Percentiles rank a stretch among this genome's conserved stretches.
These are phyloP conservation scores for Lordiphosa andalusiaca DNA, from an alignment of 2,888 invertebrate species.

Conservation along the genomic window DNA sequence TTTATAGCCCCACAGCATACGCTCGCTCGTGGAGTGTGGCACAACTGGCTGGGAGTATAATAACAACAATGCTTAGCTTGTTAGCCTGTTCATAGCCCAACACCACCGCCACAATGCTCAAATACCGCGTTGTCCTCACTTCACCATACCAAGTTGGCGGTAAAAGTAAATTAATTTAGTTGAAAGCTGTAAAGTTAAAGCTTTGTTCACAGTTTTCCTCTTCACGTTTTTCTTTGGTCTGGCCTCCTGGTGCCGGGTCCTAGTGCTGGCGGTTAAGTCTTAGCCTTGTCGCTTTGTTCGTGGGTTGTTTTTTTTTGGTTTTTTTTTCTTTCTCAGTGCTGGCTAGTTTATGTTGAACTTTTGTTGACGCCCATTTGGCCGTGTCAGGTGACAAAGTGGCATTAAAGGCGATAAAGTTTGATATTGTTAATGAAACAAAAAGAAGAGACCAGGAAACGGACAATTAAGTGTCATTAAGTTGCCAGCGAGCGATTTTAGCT, in stretches of 20 bases:
- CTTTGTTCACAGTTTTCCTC: slow-evolving; percentile 56
- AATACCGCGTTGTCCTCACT: slow-evolving; percentile 12
- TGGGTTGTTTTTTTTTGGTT: background rate
- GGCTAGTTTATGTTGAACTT: slow-evolving; percentile 48
- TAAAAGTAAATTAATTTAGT: slow-evolving; percentile 79
- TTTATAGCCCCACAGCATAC: no score
- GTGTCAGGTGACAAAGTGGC: slow-evolving; percentile 74
- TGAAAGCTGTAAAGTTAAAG: slow-evolving; percentile 79
- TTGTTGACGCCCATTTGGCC: slow-evolving; percentile 49
- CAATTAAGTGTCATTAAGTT: slow-evolving; percentile 63
- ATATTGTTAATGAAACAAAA: slow-evolving; percentile 24
- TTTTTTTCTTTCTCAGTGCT: background rate
- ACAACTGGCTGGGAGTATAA: no score
- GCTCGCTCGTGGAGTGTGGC: no score
- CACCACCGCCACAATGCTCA: background rate
- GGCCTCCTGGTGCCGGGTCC: no score
- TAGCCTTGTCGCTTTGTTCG: no score
- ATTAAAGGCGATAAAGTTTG: slow-evolving; percentile 50
- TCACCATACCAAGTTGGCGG: slow-evolving; percentile 35
- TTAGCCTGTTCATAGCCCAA: background rate
- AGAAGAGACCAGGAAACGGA: slow-evolving; percentile 39
- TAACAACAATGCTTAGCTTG: background rate
- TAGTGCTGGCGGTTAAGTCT: no score
- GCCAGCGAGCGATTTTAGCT: slow-evolving; percentile 45
- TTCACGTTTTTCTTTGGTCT: background rate